A percentile compares a stretch with the other conserved stretches of the same genome.
These are phyloP conservation scores for Rhinogobius similis DNA, from an alignment of 2,113 vertebrate species.

Conservation along the genomic window DNA sequence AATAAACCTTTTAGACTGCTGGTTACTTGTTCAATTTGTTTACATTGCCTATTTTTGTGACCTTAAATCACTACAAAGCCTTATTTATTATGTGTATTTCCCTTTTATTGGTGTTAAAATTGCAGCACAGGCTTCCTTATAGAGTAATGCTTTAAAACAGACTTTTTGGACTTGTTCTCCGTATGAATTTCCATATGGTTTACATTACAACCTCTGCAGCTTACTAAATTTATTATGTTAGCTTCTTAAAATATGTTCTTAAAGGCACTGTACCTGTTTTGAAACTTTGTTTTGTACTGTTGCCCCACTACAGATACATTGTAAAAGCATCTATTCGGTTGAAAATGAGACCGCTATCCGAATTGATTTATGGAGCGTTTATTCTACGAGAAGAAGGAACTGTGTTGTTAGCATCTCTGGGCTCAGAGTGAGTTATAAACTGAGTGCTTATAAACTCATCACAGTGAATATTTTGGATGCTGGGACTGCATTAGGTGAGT, in stretches of 20 bases:
- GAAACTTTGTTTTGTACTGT: too few species aligned
- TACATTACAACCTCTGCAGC: slow-evolving; percentile 60
- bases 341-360: too few species aligned
- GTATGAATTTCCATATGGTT: slow-evolving; percentile 56
- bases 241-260: slow-evolving; percentile 43
- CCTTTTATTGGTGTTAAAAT: background rate
- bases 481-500: too few species aligned
- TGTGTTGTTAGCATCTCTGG: too few species aligned
- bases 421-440: too few species aligned
- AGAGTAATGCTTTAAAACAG: slow-evolving; percentile 27
- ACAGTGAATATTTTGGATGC: too few species aligned
- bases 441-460: too few species aligned
- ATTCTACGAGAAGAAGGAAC: too few species aligned
- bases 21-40: background rate
- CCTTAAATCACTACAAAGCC: background rate
- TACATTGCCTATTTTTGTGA: slow-evolving; percentile 3
- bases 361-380: too few species aligned
- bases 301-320: too few species aligned
- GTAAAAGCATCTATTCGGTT: too few species aligned
- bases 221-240: slow-evolving; percentile 66
- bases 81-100: background rate
- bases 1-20: background rate
- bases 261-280: too few species aligned
- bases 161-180: slow-evolving; percentile 55
- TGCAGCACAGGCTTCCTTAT: background rate